phyloP scores from a whole-genome alignment of 1,140 invertebrate genomes.

The Chrysopa pallens region DNA sequence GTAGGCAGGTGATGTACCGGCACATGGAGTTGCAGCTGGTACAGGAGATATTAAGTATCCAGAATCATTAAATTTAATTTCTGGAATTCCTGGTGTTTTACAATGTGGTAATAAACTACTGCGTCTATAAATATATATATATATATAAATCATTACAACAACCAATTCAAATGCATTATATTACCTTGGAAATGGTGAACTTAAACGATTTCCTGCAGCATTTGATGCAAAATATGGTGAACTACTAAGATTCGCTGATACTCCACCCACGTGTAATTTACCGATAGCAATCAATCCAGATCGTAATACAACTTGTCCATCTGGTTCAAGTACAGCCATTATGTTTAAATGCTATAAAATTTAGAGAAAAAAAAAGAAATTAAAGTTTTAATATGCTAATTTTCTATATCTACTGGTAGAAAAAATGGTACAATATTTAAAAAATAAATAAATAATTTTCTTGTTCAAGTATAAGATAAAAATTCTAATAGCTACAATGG shows the following conservation, averaged over 20 bases:
- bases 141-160: background rate
- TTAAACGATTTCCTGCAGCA: slow-evolving; percentile 26
- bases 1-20: no score
- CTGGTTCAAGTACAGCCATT: slow-evolving; percentile 63
- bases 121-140: slow-evolving; percentile 20
- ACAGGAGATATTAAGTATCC: slow-evolving; percentile 34
- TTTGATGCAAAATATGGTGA: slow-evolving; percentile 34
- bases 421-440: background rate
- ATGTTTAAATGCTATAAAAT: slow-evolving; percentile 47
- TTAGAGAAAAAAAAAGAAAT: slow-evolving; percentile 5
- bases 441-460: background rate
- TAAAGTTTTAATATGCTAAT: slow-evolving; percentile 1
- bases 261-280: slow-evolving; percentile 65
- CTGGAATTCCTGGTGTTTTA: slow-evolving; percentile 23
- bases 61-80: slow-evolving; percentile 31
- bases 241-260: slow-evolving; percentile 38
- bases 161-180: slow-evolving; percentile 2
- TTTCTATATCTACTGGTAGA: slow-evolving; percentile 4
- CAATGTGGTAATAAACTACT: slow-evolving; percentile 41
- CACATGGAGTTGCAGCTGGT: slow-evolving; percentile 7
- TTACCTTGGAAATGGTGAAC: slow-evolving; percentile 37
- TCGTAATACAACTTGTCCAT: slow-evolving; percentile 65
- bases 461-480: no score
- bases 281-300: slow-evolving; percentile 62
- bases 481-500: no score